Base-by-base conservation (phyloP, 2,888 invertebrate genomes). In the Alviniconcha strummeri region DNA sequence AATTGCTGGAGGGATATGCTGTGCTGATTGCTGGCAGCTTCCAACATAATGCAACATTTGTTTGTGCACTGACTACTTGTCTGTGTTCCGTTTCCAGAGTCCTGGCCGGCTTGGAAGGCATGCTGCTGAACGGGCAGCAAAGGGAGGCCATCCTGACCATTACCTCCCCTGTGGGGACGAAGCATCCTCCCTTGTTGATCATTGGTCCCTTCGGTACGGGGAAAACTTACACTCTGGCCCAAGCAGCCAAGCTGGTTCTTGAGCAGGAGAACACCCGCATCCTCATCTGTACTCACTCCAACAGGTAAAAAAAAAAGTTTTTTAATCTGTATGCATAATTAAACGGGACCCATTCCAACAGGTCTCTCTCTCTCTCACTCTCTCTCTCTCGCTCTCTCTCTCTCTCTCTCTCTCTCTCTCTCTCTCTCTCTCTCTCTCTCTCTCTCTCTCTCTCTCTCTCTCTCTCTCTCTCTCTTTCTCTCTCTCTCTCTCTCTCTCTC, bases 251-350 rank as follows among this genome's bases (percentile, higher is more conserved):
- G 89, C 96, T 96, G 89, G 94, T 97, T 74, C 93, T 96, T 60
- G 93, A 94, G 13, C 96, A 96, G 89, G 94, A 95, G 0, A 95
- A 95, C 52, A 95, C 96, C 56, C 95, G 96, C 90, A 96, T 97
- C 82, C 94, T 97, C 86, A 96, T 97, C 82, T 97, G 97, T 92
- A 97, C 97, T 4, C 97, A 97, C 94, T 97, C 97, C 80, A 97
- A 97, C 94, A 97, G 94, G 94, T 94, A 90, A 60, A 36, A 36
- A 36, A 36, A 36, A 36, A 36, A 36, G 3, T 36, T 36, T n/a
- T n/a, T n/a, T n/a, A n/a, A n/a, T n/a, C n/a, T n/a, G 80, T 57
- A 36, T 36, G 36, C 36, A 36, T 36, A 36, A 36, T 36, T 36
- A 36, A 36, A 36, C 36, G 3, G 36, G 3, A 36, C 36, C 36